These are phyloP conservation scores for Ascaphus truei DNA, from an alignment of 2,113 vertebrate genomes.

Conservation along the genomic window DNA sequence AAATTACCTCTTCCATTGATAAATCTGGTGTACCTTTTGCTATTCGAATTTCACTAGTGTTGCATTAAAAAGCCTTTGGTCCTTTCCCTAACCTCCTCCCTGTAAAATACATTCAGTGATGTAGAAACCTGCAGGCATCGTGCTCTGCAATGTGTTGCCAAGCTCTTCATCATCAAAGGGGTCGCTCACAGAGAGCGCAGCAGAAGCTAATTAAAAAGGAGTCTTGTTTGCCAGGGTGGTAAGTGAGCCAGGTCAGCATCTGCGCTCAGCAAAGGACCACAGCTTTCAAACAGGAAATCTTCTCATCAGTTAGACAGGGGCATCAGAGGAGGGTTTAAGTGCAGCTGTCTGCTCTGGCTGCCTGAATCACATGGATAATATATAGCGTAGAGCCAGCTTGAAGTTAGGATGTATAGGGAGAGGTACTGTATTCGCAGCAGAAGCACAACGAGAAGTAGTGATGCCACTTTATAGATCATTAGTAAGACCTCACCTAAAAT, in stretches of 20 bases:
- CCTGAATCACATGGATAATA: background rate
- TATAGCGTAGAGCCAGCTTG: too few species aligned
- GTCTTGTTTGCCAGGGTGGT: background rate
- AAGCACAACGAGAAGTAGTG: background rate
- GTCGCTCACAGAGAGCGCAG: background rate
- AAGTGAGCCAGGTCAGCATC: conserved; percentile 19
- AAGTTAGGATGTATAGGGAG: too few species aligned
- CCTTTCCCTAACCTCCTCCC: too few species aligned
- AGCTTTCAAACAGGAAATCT: conserved; percentile 7
- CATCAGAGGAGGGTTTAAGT: background rate
- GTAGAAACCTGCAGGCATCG: too few species aligned
- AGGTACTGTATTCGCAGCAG: too few species aligned
- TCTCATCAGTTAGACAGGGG: background rate
- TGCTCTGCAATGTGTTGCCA: background rate
- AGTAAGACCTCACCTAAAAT: too few species aligned
- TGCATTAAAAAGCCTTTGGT: too few species aligned
- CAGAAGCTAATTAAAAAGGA: conserved; percentile 23
- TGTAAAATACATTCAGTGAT: too few species aligned
- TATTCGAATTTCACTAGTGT: too few species aligned
- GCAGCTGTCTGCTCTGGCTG: background rate
- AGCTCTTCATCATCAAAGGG: background rate
- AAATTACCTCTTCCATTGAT: too few species aligned
- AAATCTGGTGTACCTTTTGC: too few species aligned
- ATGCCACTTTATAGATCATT: background rate
- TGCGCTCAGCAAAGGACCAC: conserved; percentile 13